Percentiles rank a stretch among this genome's conserved stretches.
Conservation (phyloP, 2,888 invertebrate genomes). For the Sylvicola cinctus region DNA sequence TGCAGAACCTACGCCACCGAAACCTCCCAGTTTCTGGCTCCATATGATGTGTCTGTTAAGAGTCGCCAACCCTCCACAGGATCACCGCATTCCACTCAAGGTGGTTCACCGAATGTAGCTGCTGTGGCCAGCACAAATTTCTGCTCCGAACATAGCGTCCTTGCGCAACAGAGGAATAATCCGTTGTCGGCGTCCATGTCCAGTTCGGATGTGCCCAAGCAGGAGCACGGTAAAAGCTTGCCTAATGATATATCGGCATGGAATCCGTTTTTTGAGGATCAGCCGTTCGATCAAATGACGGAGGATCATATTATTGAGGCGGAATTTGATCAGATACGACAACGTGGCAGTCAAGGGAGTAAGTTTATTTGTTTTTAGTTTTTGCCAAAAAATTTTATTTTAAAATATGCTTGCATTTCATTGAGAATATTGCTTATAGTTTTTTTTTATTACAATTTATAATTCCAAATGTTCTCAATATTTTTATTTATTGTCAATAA, state of each 20-base stretch:
- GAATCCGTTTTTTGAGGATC: constrained; percentile 65
- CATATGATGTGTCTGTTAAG: constrained; percentile 47
- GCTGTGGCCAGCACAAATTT: constrained; percentile 10
- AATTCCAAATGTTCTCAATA: too few relatives aligned
- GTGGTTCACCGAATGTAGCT: constrained; percentile 4
- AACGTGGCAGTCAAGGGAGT: constrained; percentile 56
- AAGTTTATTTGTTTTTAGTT: constrained; percentile 17
- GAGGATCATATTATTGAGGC: constrained; percentile 68
- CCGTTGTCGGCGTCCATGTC: constrained; percentile 17
- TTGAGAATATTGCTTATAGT: too few relatives aligned
- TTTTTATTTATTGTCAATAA: too few relatives aligned
- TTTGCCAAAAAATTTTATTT: not conserved
- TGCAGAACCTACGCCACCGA: constrained; percentile 49
- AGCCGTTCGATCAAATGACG: constrained; percentile 48
- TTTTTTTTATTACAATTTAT: too few relatives aligned
- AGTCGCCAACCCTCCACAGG: constrained; percentile 24
- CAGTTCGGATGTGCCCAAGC: constrained; percentile 15
- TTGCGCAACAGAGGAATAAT: constrained; percentile 6
- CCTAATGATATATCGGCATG: constrained; percentile 34
- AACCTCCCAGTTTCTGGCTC: constrained; percentile 52
- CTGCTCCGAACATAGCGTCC: not conserved
- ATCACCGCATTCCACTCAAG: constrained; percentile 8
- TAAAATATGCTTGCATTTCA: too few relatives aligned
- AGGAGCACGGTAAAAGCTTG: constrained; percentile 4
- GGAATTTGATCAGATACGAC: constrained; percentile 61